Evolutionary conservation across 2,797 vertebrate genomes (phyloP).

Genomic region (Acanthiza pusilla): DNA sequence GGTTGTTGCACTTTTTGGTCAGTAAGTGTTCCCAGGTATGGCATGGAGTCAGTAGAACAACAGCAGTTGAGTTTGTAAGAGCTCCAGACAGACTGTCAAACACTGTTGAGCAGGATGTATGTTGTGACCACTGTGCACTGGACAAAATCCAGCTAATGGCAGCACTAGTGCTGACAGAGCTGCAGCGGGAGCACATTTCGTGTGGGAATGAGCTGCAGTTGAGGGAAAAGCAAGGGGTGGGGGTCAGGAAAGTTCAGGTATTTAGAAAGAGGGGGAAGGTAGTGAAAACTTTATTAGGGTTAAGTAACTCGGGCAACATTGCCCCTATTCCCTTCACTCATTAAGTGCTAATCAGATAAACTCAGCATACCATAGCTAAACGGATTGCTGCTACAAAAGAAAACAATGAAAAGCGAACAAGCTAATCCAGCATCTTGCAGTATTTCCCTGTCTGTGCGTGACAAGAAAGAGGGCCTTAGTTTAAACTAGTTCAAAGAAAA

Average conservation of each 20-base stretch:
- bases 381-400: constrained; percentile 74
- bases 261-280: constrained; percentile 50
- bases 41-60: neutral
- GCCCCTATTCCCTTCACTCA: constrained; percentile 60
- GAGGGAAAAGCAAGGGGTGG: neutral
- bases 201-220: neutral
- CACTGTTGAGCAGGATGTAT: neutral
- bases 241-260: constrained; percentile 67
- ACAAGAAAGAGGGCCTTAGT: constrained; percentile 70
- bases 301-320: constrained; percentile 48
- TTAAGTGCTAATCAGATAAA: constrained; percentile 76
- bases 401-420: constrained; percentile 76
- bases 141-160: constrained; percentile 31
- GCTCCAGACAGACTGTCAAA: constrained; percentile 31
- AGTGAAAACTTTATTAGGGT: constrained; percentile 57
- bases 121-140: neutral
- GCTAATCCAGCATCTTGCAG: constrained; percentile 71
- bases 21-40: neutral
- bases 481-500: constrained; percentile 67
- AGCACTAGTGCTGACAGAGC: constrained; percentile 1
- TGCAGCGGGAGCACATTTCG: neutral
- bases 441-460: constrained; percentile 73
- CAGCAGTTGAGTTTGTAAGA: neutral
- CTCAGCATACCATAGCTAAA: constrained; percentile 76
- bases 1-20: neutral